Evolutionary conservation across 2,113 vertebrate species (phyloP).

Genomic region (Etia nguti): DNA sequence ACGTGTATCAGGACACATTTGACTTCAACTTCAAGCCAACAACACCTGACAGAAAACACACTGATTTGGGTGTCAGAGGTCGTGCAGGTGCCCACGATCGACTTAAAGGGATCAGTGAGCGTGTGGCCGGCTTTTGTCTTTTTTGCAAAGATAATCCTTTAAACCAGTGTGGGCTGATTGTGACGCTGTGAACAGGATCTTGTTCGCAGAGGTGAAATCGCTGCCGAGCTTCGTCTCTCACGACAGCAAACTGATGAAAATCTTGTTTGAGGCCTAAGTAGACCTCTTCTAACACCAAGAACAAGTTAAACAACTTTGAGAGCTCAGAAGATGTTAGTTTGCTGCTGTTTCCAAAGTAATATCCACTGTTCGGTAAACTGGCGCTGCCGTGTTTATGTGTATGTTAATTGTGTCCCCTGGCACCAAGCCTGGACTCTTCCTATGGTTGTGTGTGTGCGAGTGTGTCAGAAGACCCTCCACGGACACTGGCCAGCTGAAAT

Average conservation of each 20-base stretch:
- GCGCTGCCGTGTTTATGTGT: slow-evolving; percentile 36
- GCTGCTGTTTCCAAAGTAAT: slow-evolving; percentile 14
- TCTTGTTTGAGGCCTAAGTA: not conserved
- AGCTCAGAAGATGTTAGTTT: not conserved
- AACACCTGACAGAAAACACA: not conserved
- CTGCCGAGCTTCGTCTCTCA: not conserved
- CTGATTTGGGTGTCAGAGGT: not conserved
- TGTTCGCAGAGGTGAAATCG: not conserved
- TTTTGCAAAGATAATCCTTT: not conserved
- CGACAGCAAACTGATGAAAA: not conserved
- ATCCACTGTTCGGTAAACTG: not conserved
- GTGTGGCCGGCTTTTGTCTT: not conserved
- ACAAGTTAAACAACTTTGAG: not conserved
- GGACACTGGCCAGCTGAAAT: slow-evolving; percentile 71
- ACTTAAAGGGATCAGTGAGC: not conserved
- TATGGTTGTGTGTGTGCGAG: not conserved
- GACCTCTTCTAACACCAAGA: not conserved
- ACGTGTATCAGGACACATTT: not conserved
- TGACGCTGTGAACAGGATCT: not conserved
- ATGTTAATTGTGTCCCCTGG: slow-evolving; percentile 66
- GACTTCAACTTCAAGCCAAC: not conserved
- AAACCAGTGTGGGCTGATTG: not conserved
- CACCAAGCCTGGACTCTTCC: slow-evolving; percentile 12
- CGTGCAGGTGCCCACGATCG: not conserved
- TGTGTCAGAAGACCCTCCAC: slow-evolving; percentile 59